Base-by-base conservation (phyloP, 2,888 invertebrate genomes). In the Cotesia congregata region DNA sequence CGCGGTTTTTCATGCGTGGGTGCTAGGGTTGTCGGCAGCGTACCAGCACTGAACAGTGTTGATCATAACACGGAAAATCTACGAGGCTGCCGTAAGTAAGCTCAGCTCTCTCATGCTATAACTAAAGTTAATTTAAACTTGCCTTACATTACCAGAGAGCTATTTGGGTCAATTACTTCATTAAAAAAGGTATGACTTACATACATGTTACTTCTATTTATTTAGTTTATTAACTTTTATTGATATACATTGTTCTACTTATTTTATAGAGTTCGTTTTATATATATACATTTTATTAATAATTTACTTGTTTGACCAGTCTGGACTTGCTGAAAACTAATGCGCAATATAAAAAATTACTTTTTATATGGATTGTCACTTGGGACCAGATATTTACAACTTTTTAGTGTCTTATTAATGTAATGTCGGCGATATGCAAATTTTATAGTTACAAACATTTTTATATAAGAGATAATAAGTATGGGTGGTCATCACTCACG, bases 401-500 rank as follows among this genome's bases (percentile, higher is more conserved):
- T 50, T 12, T 12, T 50, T 50, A 50, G 50, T 50, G 50, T 50
- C 50, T 50, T 50, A 50, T 50, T 50, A 12, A 12, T 71, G 71
- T 60, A 71, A 71, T 71, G 71, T 62, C 71, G 71, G 61, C 61
- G 30, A 61, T 39, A 61, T 40, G n/a, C 61, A 38, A 7, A 61
- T n/a, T 62, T 15, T 62, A 38, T n/a, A 15, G 39, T 71, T 39
- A 61, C 61, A 17, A 39, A 15, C 41, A 20, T 20, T 40, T 12
- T 67, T 9, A 67, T 30, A 40, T 1, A 7, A 38, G 41, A 61
- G 17, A 4, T 65, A 17, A 15, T 20, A 81, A 87, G 84, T 80
- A 91, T 91, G 91, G 91, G 91, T 80, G 91, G 90, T 81, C 90
- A 90, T 84, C 91, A 91, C 83, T 91, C 91, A 78, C 87, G 90